Percentiles rank a stretch among this genome's conserved stretches.
phyloP scores from a whole-genome alignment of 2,888 invertebrate species.

The Leptinotarsa rubiginosa region DNA sequence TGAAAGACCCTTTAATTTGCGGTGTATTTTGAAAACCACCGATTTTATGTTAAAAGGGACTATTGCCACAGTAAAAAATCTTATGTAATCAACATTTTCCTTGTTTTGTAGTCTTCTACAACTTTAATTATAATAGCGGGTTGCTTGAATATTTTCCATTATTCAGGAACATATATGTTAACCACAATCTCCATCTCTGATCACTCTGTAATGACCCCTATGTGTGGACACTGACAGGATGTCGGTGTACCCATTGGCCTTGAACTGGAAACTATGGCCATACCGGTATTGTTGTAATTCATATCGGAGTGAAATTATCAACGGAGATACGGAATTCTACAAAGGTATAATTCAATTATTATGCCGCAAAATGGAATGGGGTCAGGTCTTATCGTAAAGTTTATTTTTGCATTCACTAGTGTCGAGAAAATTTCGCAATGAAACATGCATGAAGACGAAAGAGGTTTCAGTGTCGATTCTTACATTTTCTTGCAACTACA shows the following conservation, averaged over 20 bases:
- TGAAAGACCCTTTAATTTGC: too few relatives aligned
- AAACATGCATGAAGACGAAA: background rate
- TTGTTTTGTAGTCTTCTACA: too few relatives aligned
- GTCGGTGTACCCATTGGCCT: constrained; percentile 14
- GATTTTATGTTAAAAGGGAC: too few relatives aligned
- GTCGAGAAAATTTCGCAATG: constrained; percentile 11
- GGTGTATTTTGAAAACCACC: too few relatives aligned
- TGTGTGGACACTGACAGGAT: constrained; percentile 6
- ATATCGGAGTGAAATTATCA: background rate
- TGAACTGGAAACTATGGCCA: constrained; percentile 16
- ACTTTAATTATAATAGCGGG: too few relatives aligned
- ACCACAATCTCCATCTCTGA: too few relatives aligned
- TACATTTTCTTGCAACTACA: background rate
- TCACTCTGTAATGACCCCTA: constrained; percentile 1
- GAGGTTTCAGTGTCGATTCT: background rate
- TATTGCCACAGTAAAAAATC: too few relatives aligned
- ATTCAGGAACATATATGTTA: too few relatives aligned
- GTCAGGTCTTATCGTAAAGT: constrained; percentile 2
- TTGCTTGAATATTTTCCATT: too few relatives aligned
- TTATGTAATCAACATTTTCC: too few relatives aligned
- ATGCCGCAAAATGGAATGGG: background rate
- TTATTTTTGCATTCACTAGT: background rate
- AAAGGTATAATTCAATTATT: constrained; percentile 11
- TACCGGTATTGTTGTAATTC: constrained; percentile 20
- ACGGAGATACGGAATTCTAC: background rate